Evolutionary conservation across 2,113 vertebrate species (phyloP).

Genomic region (Archilochus colubris): DNA sequence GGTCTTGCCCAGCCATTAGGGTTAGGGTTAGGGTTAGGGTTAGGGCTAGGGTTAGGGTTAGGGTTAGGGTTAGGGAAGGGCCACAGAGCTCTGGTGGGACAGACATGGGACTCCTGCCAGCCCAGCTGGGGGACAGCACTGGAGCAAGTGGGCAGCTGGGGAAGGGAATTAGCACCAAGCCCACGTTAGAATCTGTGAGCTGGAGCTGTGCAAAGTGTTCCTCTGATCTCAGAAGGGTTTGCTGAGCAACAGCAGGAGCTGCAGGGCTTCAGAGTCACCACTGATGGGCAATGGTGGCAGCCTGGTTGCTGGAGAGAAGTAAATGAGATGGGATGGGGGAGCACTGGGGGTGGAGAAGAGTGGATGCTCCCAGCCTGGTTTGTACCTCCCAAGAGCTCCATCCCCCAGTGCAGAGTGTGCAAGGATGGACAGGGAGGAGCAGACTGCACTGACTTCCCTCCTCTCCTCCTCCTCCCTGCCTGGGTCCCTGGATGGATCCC

Average conservation of each 20-base stretch:
- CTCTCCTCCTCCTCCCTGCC: neutral
- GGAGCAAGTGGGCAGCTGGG: too few relatives aligned
- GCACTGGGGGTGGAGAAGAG: neutral
- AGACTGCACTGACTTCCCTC: too few relatives aligned
- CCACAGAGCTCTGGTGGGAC: neutral
- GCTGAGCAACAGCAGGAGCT: neutral
- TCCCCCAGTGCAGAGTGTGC: neutral
- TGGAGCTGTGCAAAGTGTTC: neutral
- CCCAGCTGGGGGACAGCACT: neutral
- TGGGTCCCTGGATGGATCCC: too few relatives aligned
- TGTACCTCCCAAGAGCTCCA: neutral
- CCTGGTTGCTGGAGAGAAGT: neutral
- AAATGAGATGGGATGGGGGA: neutral
- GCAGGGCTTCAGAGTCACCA: neutral
- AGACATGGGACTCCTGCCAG: neutral
- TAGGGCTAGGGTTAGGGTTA: too few relatives aligned
- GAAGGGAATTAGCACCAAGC: neutral
- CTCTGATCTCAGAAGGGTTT: neutral
- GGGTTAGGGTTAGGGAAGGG: too few relatives aligned
- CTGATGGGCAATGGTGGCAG: neutral
- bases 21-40: too few relatives aligned
- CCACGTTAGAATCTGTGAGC: fast-evolving
- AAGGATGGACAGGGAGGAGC: neutral
- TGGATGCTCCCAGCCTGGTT: neutral
- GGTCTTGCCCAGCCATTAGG: too few relatives aligned